Base-by-base conservation (phyloP, 2,888 invertebrate species). In the Volucella inflata region DNA sequence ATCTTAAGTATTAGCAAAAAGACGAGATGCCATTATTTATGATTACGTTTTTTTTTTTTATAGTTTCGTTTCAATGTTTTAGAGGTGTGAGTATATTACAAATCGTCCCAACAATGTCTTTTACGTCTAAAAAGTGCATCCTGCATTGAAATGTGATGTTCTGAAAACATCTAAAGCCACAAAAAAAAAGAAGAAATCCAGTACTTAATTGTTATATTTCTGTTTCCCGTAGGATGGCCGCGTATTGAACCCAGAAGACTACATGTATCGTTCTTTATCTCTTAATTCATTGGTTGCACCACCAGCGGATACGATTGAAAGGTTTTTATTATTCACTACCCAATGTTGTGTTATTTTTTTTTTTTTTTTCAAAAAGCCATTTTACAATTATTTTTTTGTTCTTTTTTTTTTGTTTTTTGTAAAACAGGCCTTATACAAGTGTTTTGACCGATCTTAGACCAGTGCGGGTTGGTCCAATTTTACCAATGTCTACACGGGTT, bases 391-490 rank as follows among this genome's bases (percentile, higher is more conserved):
- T 53, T 75, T 50, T 42, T 50, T 65, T 59, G 12, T 40, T 17
- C 57, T 8, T 4, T 0, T 59, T 42, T 44, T 44, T 10, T 16
- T 71, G 46, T 30, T 53, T 38, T 42, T 11, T 30, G 30, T 12
- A 40, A 30, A 62, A 55, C 64, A 84, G 80, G 65, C 65, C 80
- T 2, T 59, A 65, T 9, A 75, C 84, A 44, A 84, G 84, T 75
- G 16, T 53, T 85, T 89, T 89, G 81, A 90, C 70, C 21, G 90
- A 90, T 85, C 84, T 90, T 75, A 88, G 88, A 11, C 89, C 90
- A 3, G 90, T 90, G 67, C 88, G 88, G 1, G 71, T 87, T 46
- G 83, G 88, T 17, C 88, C 89, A 8, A 62, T 78, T 30, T 48
- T 88, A 65, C 88, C 89, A 17, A 83, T 81, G 81, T 70, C 87